Base-by-base conservation (phyloP, 2,797 vertebrate genomes). In the Tamandua tetradactyla region DNA sequence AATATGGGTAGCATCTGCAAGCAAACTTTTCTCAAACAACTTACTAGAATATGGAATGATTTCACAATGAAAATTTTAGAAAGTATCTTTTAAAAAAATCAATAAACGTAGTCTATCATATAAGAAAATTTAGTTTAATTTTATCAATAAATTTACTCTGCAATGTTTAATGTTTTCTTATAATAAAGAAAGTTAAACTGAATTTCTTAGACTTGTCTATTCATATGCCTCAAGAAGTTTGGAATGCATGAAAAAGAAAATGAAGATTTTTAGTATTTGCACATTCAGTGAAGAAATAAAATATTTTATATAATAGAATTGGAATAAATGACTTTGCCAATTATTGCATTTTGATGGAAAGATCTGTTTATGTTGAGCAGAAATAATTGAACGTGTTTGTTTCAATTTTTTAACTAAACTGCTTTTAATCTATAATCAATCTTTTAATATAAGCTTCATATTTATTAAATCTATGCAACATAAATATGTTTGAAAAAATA, bases 341-440 rank as follows among this genome's bases (percentile, higher is more conserved):
- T 35, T 37, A 89, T 18, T 90, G 14, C 18, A 94, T 94, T 90
- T 93, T 75, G 42, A 49, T 78, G 22, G 20, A 79, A 66, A 88
- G 17, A 66, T 22, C 4, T 82, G 9, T 55, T 89, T 84, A 55
- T 13, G 59, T 92, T 76, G 40, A 84, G 59, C 23, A 71, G 9
- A 95, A 93, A 59, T 69, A 80, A 76, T 66, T 94, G 25, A 62
- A n/a, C 15, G n/a, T 32, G 1, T 32, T 57, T 1, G 6, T 17
- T 72, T 95, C 66, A 91, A 91, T 82, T 93, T 82, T 83, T 66
- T 59, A 20, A n/a, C 13, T 85, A 85, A 95, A 44, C 25, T 92
- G 2, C 1, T 69, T 78, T 86, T 64, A 30, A 94, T 23, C 4
- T 62, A 44, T 42, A 93, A 86, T 74, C 14, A 32, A 69, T 64